A percentile compares a stretch with the other conserved stretches of the same genome.
Conservation (phyloP, 2,113 vertebrate species). For the Sceloporus tristichus region DNA sequence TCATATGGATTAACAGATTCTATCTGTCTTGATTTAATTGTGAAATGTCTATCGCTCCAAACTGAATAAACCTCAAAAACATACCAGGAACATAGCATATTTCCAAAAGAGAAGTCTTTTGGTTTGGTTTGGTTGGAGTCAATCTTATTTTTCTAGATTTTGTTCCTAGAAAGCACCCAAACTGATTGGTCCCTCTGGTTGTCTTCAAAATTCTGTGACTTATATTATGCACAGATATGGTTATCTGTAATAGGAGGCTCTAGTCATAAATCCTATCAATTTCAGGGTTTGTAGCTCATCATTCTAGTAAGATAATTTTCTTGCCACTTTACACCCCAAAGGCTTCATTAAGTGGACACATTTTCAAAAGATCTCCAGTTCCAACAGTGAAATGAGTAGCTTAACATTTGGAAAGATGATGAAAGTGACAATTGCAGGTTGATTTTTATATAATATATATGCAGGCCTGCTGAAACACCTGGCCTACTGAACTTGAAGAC, state of each 20-base stretch:
- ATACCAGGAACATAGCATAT: neutral
- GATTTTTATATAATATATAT: neutral
- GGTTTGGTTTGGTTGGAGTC: neutral
- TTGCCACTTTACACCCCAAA: conserved; percentile 29
- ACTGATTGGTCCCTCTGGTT: neutral
- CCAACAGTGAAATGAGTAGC: conserved; percentile 68
- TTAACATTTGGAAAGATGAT: conserved; percentile 71
- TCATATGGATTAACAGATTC: conserved; percentile 1
- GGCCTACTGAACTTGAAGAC: neutral
- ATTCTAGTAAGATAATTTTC: conserved; percentile 69
- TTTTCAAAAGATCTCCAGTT: conserved; percentile 63
- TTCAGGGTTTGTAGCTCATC: conserved; percentile 61
- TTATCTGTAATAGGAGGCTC: conserved; percentile 65
- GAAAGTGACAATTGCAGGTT: neutral
- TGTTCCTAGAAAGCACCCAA: neutral
- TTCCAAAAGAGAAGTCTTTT: neutral
- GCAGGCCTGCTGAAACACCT: neutral
- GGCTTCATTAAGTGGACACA: conserved; percentile 71
- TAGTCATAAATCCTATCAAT: conserved; percentile 59
- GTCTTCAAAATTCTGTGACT: conserved; percentile 51
- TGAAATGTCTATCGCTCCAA: too few relatives aligned
- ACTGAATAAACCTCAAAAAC: neutral
- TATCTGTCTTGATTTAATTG: neutral
- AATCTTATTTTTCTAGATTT: neutral
- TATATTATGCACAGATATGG: conserved; percentile 56